Percentiles rank a stretch among this genome's conserved stretches.
These are phyloP conservation scores for Rattus norvegicus DNA, from an alignment of 2,113 vertebrate species.

Conservation along the genomic window GRCr8 NC_086026.1:111327501-111328000, in stretches of 20 bases:
- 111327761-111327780: not conserved
- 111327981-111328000: not conserved
- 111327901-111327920: not conserved
- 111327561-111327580: not conserved
- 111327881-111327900: constrained; percentile 9
- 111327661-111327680: not conserved
- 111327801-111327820: not conserved
- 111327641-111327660: not conserved
- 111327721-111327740: not conserved
- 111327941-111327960: not conserved
- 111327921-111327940: not conserved
- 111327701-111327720: not conserved
- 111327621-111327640: constrained; percentile 6
- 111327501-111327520: not conserved
- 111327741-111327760: not conserved
- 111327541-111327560: not conserved
- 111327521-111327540: not conserved
- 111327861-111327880: not conserved
- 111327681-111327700: not conserved
- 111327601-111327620: not conserved
- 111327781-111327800: not conserved
- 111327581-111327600: not conserved
- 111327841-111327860: not conserved
- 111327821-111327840: not conserved
- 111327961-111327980: not conserved